phyloP scores from a whole-genome alignment of 2,888 invertebrate species.

The Rhagophthalmus giganteus region DNA sequence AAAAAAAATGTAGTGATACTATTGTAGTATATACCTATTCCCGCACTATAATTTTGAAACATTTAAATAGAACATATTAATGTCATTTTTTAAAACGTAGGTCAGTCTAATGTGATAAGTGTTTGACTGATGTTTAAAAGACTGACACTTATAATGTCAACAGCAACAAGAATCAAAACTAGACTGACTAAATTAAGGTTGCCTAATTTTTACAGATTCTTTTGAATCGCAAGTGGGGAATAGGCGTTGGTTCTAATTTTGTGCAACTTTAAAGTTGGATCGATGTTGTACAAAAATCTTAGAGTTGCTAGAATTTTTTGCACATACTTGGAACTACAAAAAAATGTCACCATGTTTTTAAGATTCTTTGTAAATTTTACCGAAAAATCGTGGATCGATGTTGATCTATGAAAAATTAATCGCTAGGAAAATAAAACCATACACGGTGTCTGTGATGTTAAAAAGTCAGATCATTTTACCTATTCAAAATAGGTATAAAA shows the following conservation, averaged over 20 bases:
- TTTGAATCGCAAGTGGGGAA: background rate
- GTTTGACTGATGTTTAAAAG: constrained; percentile 24
- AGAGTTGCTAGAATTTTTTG: no score
- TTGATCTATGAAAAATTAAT: constrained; percentile 15
- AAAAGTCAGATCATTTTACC: constrained; percentile 31
- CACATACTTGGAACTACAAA: no score
- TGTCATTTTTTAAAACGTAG: constrained; percentile 13
- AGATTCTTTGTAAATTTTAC: constrained; percentile 9
- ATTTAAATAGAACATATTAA: constrained; percentile 3
- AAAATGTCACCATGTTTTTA: constrained; percentile 25
- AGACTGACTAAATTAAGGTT: constrained; percentile 20
- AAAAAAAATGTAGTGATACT: constrained; percentile 19
- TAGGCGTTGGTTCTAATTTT: no score
- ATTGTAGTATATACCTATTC: no score
- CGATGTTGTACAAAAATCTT: no score
- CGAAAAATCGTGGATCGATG: no score
- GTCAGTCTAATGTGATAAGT: constrained; percentile 21
- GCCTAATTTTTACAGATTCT: background rate
- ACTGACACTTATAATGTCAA: constrained; percentile 21
- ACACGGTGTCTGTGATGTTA: constrained; percentile 32
- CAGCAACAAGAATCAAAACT: constrained; percentile 14
- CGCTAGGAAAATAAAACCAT: constrained; percentile 21
- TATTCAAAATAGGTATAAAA: constrained; percentile 32
- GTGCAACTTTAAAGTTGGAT: no score
- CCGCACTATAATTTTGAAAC: no score